phyloP scores from a whole-genome alignment of 2,113 vertebrate genomes.

The Chaetura pelagica region DNA sequence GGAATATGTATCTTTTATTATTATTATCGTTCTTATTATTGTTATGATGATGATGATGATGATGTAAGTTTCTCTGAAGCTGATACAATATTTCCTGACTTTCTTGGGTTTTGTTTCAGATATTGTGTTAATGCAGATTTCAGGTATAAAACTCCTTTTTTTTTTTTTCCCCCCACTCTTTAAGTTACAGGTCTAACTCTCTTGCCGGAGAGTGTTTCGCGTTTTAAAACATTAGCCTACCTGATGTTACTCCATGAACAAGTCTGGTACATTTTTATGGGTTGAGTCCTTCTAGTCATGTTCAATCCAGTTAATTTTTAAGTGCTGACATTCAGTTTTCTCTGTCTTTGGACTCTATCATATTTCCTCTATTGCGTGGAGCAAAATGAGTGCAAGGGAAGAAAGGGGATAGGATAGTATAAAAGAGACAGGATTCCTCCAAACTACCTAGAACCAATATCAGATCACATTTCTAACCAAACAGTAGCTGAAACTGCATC shows the following conservation, averaged over 20 bases:
- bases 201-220: neutral
- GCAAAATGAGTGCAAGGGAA: neutral
- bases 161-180: neutral
- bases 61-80: neutral
- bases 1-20: neutral
- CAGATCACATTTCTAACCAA: constrained; percentile 57
- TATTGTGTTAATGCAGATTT: neutral
- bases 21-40: neutral
- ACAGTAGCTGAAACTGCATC: constrained; percentile 35
- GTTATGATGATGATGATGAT: too few relatives aligned
- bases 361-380: constrained; percentile 14
- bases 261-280: neutral
- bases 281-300: constrained; percentile 8
- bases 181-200: neutral
- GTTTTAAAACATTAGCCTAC: neutral
- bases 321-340: constrained; percentile 11
- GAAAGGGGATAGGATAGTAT: neutral
- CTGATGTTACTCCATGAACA: neutral
- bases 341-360: constrained; percentile 5
- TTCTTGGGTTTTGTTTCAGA: neutral
- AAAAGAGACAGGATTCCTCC: neutral
- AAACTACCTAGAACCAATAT: neutral
- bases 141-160: neutral
- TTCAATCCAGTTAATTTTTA: constrained; percentile 24
- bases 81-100: neutral